Base-by-base conservation (phyloP, 2,797 vertebrate genomes). In the Acipenser oxyrinchus region DNA sequence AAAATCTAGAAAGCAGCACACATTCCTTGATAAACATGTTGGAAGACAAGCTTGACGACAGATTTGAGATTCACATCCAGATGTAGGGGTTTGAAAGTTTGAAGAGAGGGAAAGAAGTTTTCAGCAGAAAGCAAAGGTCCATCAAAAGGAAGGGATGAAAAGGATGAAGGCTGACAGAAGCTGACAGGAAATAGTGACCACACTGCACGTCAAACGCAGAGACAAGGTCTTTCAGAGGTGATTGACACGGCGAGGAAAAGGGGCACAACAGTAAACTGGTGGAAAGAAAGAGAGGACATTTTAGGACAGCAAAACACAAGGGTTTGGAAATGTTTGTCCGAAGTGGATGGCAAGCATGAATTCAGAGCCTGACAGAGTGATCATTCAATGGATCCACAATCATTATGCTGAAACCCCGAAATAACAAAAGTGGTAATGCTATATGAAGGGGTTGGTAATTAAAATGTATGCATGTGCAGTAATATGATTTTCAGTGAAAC, bases 171-270 rank as follows among this genome's bases (percentile, higher is more conserved):
- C 65, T 51, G 76, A 82, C 70, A 79, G 81, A 83, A 71, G 78
- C 57, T 80, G 81, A 77, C 50, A 62, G 78, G 74, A 76, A 37
- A 68, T 79, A 77, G 62, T 48, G 76, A 72, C 81, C 74, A n/a
- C 74, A 70, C 60, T 70, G 80, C 77, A 86, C 78, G 74, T 83
- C 81, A 74, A 74, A 79, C 72, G 79, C 73, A 75, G 82, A 79
- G 76, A 79, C 74, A 79, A 78, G 72, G 68, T 84, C 87, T 85
- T n/a, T 98, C 92, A 96, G 83, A 87, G 80, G 78, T 79, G 88
- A 87, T 90, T 93, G 87, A 88, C 81, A 64, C 88, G 93, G 77
- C 94, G 82, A 80, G 90, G 92, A 81, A 97, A 88, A 76, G 88
- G 80, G 58, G 83, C 85, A 84, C 88, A 90, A 84, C 89, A 91